Conservation (phyloP, 2,888 invertebrate genomes). For the Plebejus argus region DNA sequence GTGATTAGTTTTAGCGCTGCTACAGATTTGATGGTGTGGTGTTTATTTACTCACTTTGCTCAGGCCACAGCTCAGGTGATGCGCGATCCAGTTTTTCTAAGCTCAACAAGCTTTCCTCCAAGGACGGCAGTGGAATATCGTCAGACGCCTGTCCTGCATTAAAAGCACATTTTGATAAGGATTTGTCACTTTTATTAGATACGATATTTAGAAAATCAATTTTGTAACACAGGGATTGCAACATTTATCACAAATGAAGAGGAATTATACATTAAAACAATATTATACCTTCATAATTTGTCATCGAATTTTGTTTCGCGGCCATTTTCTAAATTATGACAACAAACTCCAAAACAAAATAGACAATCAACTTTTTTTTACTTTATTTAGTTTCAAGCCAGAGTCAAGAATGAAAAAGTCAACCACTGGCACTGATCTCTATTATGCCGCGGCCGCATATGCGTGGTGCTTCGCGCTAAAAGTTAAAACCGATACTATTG, state of each 20-base stretch:
- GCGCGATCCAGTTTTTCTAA: slow-evolving; percentile 95
- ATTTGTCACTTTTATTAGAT: neutral
- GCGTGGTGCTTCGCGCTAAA: no score
- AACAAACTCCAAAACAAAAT: slow-evolving; percentile 35
- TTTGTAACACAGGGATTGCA: neutral
- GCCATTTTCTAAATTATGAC: slow-evolving; percentile 81
- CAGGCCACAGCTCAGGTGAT: slow-evolving; percentile 98
- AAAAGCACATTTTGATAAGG: slow-evolving; percentile 30
- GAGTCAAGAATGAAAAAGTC: no score
- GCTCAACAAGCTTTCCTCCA: slow-evolving; percentile 90
- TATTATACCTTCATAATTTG: slow-evolving; percentile 76
- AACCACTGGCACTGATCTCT: no score
- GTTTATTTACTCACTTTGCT: slow-evolving; percentile 87
- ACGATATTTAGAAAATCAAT: neutral
- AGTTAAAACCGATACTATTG: no score
- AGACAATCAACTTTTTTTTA: neutral
- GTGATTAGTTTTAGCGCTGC: neutral
- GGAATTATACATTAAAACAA: slow-evolving; percentile 26
- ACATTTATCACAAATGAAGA: neutral
- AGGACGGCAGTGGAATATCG: slow-evolving; percentile 75
- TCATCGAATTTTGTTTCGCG: slow-evolving; percentile 83
- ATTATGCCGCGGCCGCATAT: no score
- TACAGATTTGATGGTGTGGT: neutral
- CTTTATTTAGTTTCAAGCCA: no score
- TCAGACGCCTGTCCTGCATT: slow-evolving; percentile 66